Evolutionary conservation across 2,888 invertebrate genomes (phyloP), one percentile per base, ranked within the genome.

Genomic region (Phyllotreta striolata): DNA sequence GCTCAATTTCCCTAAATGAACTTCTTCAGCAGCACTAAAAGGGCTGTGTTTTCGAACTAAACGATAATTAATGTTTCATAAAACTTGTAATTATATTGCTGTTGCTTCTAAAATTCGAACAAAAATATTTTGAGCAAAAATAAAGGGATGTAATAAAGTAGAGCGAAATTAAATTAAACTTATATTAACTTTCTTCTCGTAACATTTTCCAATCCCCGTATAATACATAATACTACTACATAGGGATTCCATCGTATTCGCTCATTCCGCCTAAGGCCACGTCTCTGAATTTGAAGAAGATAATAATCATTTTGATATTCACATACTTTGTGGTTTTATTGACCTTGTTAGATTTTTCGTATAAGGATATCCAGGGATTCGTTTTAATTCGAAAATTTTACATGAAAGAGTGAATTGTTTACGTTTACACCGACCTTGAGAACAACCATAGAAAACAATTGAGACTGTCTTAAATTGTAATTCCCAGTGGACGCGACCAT

Each of bases 381-480:
- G 44, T 13, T 14, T 44, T 12, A 56, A 35, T 56, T n/a, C 10
- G 40, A 40, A 43, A 43, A 55, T 55, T 14, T 55, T n/a, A 12
- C 40, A 14, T 34, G n/a, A 41, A 41, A 51, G 6, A 51, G 14
- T 47, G 47, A 14, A 14, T 47, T 24, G 1, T 9, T 24, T 24
- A 24, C 24, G 4, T 24, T 24, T 4, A 24, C 24, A 24, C 2
- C 24, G 4, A 44, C 57, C 35, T 56, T 56, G 55, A 47, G 60
- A 60, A 64, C 51, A 52, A 52, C 44, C 60, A 56, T 64, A 64
- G 56, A 64, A 64, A 64, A 64, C 56, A 64, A 64, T 64, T 64
- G 46, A 60, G 56, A 54, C 64, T 55, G 54, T 60, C 64, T 64
- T 64, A 64, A 64, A 64, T 60, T 60, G 60, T 56, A 64, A 60